phyloP scores from a whole-genome alignment of 2,888 invertebrate genomes.

The Koerneria pararmatus region DNA sequence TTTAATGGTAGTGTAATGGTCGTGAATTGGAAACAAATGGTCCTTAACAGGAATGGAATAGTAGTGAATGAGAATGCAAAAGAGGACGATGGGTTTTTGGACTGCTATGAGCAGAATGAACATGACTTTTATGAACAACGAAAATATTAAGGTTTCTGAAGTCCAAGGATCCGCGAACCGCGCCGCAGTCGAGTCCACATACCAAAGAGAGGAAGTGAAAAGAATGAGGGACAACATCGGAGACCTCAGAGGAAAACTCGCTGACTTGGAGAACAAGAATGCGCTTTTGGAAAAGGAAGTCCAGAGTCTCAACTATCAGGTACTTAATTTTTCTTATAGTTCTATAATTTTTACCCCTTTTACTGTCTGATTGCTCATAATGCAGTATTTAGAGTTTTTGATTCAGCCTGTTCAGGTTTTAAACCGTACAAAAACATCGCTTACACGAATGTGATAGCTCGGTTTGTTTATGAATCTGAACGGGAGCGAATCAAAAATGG shows the following conservation, averaged over 20 bases:
- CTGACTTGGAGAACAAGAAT: conserved; percentile 47
- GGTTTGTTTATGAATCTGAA: too few species aligned
- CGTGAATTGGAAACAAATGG: too few species aligned
- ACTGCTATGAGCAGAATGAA: neutral
- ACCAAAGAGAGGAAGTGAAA: conserved; percentile 63
- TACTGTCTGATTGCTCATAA: too few species aligned
- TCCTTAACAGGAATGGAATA: neutral
- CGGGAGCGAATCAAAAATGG: too few species aligned
- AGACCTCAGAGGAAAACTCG: conserved; percentile 60
- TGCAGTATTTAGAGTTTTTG: too few species aligned
- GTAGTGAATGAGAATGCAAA: neutral
- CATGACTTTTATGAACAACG: neutral
- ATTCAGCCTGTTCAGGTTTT: too few species aligned
- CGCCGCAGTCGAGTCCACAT: conserved; percentile 63
- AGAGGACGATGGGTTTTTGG: neutral
- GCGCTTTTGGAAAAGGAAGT: conserved; percentile 50
- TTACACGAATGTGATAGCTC: too few species aligned
- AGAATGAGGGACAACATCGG: conserved; percentile 61
- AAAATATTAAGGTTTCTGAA: conserved; percentile 51
- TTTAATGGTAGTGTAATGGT: too few species aligned
- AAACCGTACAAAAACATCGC: too few species aligned
- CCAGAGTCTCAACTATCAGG: conserved; percentile 57
- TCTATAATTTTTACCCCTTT: neutral
- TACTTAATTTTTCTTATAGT: conserved; percentile 10
- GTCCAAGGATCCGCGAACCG: conserved; percentile 59